Percentiles rank a stretch among this genome's conserved stretches.
Conservation (phyloP, 2,113 vertebrate species). For the Serilophus lunatus region DNA sequence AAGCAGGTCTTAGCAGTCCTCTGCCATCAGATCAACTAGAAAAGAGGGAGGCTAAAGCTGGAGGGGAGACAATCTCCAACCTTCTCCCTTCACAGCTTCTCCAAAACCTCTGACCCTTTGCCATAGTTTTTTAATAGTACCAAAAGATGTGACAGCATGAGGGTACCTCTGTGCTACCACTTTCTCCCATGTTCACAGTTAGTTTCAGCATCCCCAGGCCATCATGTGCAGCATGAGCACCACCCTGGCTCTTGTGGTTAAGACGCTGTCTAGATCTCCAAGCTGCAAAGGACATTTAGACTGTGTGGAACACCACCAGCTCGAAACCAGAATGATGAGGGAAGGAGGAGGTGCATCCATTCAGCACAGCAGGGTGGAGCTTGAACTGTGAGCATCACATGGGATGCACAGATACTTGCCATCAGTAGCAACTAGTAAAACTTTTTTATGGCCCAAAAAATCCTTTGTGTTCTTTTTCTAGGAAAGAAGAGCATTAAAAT, state of each 20-base stretch:
- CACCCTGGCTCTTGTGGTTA: background rate
- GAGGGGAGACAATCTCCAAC: background rate
- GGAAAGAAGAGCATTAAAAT: background rate
- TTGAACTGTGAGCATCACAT: background rate
- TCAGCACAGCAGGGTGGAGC: background rate
- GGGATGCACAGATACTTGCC: background rate
- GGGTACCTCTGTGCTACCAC: background rate
- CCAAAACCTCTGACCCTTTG: background rate
- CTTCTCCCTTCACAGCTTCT: background rate
- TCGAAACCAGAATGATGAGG: fast-evolving
- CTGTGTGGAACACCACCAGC: background rate
- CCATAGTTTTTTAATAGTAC: background rate
- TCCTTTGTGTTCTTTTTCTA: background rate
- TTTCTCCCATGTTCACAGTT: background rate
- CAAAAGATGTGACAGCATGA: background rate
- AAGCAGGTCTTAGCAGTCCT: background rate
- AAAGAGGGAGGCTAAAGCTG: background rate
- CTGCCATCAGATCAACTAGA: background rate
- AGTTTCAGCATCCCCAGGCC: background rate
- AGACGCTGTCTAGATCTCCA: background rate
- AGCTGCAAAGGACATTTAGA: background rate
- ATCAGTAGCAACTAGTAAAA: background rate
- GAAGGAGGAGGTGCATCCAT: background rate
- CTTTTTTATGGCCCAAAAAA: background rate
- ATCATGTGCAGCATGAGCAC: background rate